Evolutionary conservation across 2,888 invertebrate genomes (phyloP).

Genomic region (Lymantria monacha): DNA sequence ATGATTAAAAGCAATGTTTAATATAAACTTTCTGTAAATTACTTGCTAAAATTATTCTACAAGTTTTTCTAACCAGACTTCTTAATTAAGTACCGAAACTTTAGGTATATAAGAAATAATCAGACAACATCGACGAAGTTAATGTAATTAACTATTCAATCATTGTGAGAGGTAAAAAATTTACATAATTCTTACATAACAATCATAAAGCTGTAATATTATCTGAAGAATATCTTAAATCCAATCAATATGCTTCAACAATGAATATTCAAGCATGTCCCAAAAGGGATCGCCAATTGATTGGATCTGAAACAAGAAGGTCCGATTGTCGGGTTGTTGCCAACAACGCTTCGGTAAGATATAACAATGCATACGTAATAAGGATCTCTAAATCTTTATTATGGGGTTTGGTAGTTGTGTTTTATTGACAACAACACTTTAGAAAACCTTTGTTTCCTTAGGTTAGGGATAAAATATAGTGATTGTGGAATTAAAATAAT

Average conservation of each 20-base stretch:
- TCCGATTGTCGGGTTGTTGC: conserved; percentile 29
- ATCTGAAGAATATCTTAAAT: background rate
- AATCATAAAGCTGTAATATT: background rate
- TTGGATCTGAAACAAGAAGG: conserved; percentile 39
- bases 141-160: too few species aligned
- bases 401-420: conserved; percentile 1
- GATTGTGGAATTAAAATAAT: too few species aligned
- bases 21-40: too few species aligned
- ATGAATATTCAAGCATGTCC: conserved; percentile 30
- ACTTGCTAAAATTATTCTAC: too few species aligned
- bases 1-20: too few species aligned
- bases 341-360: conserved; percentile 8
- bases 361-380: conserved; percentile 35
- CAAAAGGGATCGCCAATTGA: conserved; percentile 31
- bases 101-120: too few species aligned
- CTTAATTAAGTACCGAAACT: too few species aligned
- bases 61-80: too few species aligned
- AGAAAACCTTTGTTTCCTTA: background rate
- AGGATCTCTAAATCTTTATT: conserved; percentile 4
- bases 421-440: conserved; percentile 1
- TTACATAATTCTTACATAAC: too few species aligned
- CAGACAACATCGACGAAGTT: too few species aligned
- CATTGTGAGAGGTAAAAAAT: too few species aligned
- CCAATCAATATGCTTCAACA: conserved; percentile 14
- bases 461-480: background rate